A percentile compares a stretch with the other conserved stretches of the same genome.
Evolutionary conservation across 2,888 invertebrate genomes (phyloP).

Genomic region (Pocota personata): DNA sequence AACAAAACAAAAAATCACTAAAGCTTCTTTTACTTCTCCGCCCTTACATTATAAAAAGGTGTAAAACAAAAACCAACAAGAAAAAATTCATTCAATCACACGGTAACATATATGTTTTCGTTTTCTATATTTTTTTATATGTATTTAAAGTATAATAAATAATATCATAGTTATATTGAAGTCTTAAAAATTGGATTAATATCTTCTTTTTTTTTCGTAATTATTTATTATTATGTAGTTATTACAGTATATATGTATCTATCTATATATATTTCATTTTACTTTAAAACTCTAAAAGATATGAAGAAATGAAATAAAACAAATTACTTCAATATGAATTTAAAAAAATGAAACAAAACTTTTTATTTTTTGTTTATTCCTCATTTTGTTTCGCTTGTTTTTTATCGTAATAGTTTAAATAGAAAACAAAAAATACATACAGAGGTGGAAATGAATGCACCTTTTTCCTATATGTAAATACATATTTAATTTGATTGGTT

Average conservation of each 20-base stretch:
- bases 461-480: no score
- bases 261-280: slow-evolving; percentile 56
- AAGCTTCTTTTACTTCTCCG: slow-evolving; percentile 64
- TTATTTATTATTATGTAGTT: slow-evolving; percentile 67
- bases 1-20: slow-evolving; percentile 25
- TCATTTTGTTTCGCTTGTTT: neutral
- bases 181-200: slow-evolving; percentile 54
- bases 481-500: no score
- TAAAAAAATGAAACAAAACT: neutral
- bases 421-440: no score
- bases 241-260: slow-evolving; percentile 41
- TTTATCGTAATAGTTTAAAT: neutral
- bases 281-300: slow-evolving; percentile 50
- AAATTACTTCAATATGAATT: slow-evolving; percentile 28
- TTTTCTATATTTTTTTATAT: slow-evolving; percentile 56
- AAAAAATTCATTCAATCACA: slow-evolving; percentile 47
- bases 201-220: slow-evolving; percentile 41
- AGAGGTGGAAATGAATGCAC: no score
- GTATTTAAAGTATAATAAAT: slow-evolving; percentile 48
- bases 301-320: slow-evolving; percentile 49
- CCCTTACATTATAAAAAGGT: slow-evolving; percentile 36
- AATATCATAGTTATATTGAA: slow-evolving; percentile 43
- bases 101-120: slow-evolving; percentile 14
- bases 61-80: neutral
- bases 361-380: neutral